Evolutionary conservation across 2,113 vertebrate species (phyloP).

Genomic region (Dicaeum eximium): DNA sequence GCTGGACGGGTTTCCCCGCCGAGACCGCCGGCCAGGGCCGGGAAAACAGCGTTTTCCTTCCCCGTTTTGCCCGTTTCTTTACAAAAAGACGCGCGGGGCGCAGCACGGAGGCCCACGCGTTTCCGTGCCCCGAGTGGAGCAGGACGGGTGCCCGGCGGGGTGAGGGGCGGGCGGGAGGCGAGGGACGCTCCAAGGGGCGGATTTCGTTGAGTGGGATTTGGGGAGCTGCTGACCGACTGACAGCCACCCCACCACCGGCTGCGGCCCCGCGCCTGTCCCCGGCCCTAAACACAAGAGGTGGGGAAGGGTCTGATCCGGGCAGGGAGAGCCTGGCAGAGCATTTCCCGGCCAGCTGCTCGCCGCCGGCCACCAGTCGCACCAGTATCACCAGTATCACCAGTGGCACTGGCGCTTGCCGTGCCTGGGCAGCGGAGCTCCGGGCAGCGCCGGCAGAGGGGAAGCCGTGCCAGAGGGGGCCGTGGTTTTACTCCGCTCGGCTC

Average conservation of each 20-base stretch:
- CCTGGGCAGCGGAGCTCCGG: not conserved
- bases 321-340: not conserved
- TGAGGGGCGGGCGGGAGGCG: fast-evolving
- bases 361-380: not conserved
- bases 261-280: not conserved
- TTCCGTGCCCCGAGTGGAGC: not conserved
- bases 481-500: not conserved
- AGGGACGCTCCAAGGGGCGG: not conserved
- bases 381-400: not conserved
- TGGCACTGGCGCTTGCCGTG: not conserved
- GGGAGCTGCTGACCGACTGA: not conserved
- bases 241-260: too few species aligned
- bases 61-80: not conserved
- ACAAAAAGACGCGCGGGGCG: not conserved
- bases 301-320: not conserved
- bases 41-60: not conserved
- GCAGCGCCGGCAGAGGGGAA: not conserved
- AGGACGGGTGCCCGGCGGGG: too few species aligned
- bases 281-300: not conserved
- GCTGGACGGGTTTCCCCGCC: not conserved
- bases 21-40: not conserved
- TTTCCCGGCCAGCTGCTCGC: not conserved
- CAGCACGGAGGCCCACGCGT: not conserved
- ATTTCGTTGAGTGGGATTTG: slow-evolving; percentile 32
- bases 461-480: not conserved